Evolutionary conservation across 2,888 invertebrate genomes (phyloP), one percentile per base, ranked within the genome.

Genomic region (Agrochola litura): DNA sequence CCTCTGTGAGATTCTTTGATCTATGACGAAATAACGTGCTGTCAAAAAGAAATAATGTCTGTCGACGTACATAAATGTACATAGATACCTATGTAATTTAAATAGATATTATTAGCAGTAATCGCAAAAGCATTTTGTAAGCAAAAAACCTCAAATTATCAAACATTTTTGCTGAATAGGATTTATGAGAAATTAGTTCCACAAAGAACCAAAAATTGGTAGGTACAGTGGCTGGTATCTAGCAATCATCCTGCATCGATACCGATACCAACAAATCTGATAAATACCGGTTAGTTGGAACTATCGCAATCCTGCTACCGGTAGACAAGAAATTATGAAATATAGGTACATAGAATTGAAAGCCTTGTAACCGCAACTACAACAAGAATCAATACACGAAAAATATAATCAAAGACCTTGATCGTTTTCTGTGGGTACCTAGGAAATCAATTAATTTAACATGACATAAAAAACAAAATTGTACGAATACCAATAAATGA

Each of bases 1-100:
- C 71, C 25, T 84, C 88, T 88, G 66, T 61, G 52, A 60, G 25
- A 64, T 54, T 43, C 2, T 1, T 79, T 81, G 14, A 41, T 86
- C 74, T 68, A 75, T 76, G 73, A 43, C 63, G 6, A 52, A 69
- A 25, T 37, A 41, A n/a, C 1, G 8, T 30, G 22, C 30, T 30
- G 22, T 73, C 8, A 30, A 52, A 67, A 49, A 19, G 0, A 22
- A 52, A 25, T 43, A 25, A 25, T 52, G 14, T 22, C 9, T 52
- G 52, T 52, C 22, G 16, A 22, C 8, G 65, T 19, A 22, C 1
- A 0, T 19, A 2, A 16, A 37, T 37, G 37, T 37, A 37, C 30
- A 30, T 30, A 16, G 16, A 30, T 4, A n/a, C n/a, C n/a, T n/a
- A 41, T 0, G 9, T 25, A 19, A 52, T 72, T 41, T 25, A 67